phyloP scores from a whole-genome alignment of 2,113 vertebrate genomes.

The Hyperopisus bebe region DNA sequence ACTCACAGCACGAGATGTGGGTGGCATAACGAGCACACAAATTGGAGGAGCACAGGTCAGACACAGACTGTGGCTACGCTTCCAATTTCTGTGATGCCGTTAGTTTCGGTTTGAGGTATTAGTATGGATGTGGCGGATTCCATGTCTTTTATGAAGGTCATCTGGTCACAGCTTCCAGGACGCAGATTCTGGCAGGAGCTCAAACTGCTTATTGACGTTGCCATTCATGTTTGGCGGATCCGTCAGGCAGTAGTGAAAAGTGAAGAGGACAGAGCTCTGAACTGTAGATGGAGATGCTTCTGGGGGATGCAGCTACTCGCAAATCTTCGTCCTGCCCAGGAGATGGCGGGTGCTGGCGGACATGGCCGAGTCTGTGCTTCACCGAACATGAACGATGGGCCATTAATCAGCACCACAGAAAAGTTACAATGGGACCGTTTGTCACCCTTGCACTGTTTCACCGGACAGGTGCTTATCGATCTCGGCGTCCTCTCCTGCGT shows the following conservation, averaged over 20 bases:
- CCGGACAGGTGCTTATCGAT: background rate
- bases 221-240: background rate
- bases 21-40: background rate
- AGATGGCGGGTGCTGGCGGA: background rate
- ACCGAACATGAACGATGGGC: background rate
- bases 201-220: background rate
- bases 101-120: background rate
- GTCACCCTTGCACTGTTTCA: background rate
- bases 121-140: background rate
- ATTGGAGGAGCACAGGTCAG: background rate
- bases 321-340: background rate
- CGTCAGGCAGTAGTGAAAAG: background rate
- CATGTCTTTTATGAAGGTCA: background rate
- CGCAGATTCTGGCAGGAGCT: background rate
- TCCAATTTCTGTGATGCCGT: background rate
- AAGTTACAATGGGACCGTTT: background rate
- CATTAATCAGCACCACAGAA: background rate
- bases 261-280: background rate
- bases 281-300: background rate
- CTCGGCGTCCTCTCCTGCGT: background rate
- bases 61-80: background rate
- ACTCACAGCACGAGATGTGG: background rate
- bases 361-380: background rate
- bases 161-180: background rate
- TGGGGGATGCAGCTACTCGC: background rate